Percentiles rank a stretch among this genome's conserved stretches.
Conservation (phyloP, 2,113 vertebrate genomes). For the Labrus mixtus region DNA sequence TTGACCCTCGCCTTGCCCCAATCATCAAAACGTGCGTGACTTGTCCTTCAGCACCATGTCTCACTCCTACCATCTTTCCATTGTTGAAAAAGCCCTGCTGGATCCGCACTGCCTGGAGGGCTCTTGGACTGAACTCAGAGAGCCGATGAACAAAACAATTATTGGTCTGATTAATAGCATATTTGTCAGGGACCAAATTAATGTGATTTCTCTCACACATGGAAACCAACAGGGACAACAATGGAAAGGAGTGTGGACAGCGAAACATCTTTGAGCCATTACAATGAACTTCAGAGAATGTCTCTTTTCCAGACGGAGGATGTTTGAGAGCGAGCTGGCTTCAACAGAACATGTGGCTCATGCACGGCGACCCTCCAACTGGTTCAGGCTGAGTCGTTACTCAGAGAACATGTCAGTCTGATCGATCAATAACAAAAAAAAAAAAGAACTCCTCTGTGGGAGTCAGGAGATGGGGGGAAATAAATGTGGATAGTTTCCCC, state of each 20-base stretch:
- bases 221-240: conserved; percentile 40
- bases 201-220: conserved; percentile 50
- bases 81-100: conserved; percentile 37
- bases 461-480: conserved; percentile 13
- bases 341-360: conserved; percentile 48
- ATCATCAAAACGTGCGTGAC: conserved; percentile 55
- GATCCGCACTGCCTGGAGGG: conserved; percentile 42
- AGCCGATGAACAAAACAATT: conserved; percentile 41
- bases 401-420: conserved; percentile 32
- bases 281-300: conserved; percentile 17
- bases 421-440: conserved; percentile 53
- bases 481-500: conserved; percentile 51
- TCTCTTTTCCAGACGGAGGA: conserved; percentile 25
- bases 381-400: conserved; percentile 31
- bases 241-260: conserved; percentile 38
- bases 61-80: conserved; percentile 36
- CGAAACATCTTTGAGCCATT: conserved; percentile 37
- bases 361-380: conserved; percentile 30
- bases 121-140: conserved; percentile 18
- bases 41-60: conserved; percentile 40
- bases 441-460: conserved; percentile 35
- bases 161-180: conserved; percentile 50
- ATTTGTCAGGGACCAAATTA: conserved; percentile 45
- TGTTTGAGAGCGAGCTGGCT: conserved; percentile 13
- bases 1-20: conserved; percentile 70